Evolutionary conservation across 92 coral and sea anemone species (phyloP), one percentile per base, ranked within the genome.

Genomic region (Epizoanthus illoricatus): DNA sequence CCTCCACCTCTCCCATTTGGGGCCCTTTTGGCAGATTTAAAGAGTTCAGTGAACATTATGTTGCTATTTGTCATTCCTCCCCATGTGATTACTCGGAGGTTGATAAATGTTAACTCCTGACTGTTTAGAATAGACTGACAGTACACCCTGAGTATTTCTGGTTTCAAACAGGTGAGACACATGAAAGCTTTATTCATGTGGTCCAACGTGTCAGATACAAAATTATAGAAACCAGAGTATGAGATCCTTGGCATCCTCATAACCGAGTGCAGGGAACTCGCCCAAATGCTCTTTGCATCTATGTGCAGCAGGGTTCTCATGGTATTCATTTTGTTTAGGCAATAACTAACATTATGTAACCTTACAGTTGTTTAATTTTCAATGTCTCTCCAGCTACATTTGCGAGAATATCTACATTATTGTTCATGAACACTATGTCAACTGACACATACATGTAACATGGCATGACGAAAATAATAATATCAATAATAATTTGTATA

Each of bases 221-320:
- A 28, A n/a, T n/a, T n/a, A 28, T 28, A 28, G 36, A 28, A 28
- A 2, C 2, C 36, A 28, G 36, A 2, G 36, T 28, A 28, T 2
- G 36, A 28, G 36, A 28, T 28, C 36, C 36, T 28, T 28, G 36
- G 36, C 36, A 28, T 65, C 65, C 74, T 80, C 74, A 74, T 20
- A 64, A 16, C 5, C 49, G 36, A 80, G 74, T 4, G 75, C 61
- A 16, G 84, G 67, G 74, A 28, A 80, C 84, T 4, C 84, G 74
- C 5, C 33, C 10, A 5, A 80, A 62, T 16, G 58, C 84, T 28
- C 84, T 80, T 1, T 52, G 79, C 41, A 52, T 42, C 2, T 36
- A 55, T 17, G 86, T n/a, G n/a, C n/a, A n/a, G 71, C 69, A 69
- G 86, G 54, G 7, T 82, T 16, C 73, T 82, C n/a, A 69, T 82